Conservation (phyloP, 2,113 vertebrate genomes). For the Esox niger region DNA sequence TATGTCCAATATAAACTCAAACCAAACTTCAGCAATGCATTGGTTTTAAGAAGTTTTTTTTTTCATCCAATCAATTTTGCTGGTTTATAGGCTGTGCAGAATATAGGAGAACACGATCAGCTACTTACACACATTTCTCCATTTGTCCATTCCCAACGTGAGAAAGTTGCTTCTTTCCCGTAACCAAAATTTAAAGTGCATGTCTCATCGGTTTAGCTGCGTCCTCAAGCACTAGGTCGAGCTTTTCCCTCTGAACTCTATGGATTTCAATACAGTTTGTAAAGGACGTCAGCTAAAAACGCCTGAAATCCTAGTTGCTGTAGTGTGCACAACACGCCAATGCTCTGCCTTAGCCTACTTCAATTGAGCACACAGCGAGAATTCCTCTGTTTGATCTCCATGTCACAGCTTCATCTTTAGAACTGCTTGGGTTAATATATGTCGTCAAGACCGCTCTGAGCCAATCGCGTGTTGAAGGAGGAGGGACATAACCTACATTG, state of each 20-base stretch:
- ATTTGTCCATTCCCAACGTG: constrained; percentile 49
- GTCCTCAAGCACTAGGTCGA: constrained; percentile 21
- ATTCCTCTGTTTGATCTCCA: constrained; percentile 77
- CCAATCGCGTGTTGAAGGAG: constrained; percentile 72
- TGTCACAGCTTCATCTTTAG: constrained; percentile 86
- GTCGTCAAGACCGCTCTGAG: constrained; percentile 76
- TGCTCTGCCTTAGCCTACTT: constrained; percentile 18
- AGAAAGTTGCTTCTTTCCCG: constrained; percentile 32
- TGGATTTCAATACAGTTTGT: constrained; percentile 19
- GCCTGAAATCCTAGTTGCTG: constrained; percentile 28
- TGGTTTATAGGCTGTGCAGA: not conserved
- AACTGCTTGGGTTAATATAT: constrained; percentile 86
- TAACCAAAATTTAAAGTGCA: constrained; percentile 25
- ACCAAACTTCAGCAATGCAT: constrained; percentile 8
- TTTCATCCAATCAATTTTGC: constrained; percentile 7
- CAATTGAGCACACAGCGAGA: constrained; percentile 49
- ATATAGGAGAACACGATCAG: constrained; percentile 16
- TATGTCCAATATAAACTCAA: constrained; percentile 29
- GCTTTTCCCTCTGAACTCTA: not conserved
- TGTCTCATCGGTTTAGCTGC: constrained; percentile 17
- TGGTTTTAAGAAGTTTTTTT: not conserved
- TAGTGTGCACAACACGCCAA: constrained; percentile 19
- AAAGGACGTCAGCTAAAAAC: constrained; percentile 10
- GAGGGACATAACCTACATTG: constrained; percentile 69
- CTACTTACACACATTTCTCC: constrained; percentile 60